Evolutionary conservation across 2,113 vertebrate genomes (phyloP).

Genomic region (Crotalus tigris): DNA sequence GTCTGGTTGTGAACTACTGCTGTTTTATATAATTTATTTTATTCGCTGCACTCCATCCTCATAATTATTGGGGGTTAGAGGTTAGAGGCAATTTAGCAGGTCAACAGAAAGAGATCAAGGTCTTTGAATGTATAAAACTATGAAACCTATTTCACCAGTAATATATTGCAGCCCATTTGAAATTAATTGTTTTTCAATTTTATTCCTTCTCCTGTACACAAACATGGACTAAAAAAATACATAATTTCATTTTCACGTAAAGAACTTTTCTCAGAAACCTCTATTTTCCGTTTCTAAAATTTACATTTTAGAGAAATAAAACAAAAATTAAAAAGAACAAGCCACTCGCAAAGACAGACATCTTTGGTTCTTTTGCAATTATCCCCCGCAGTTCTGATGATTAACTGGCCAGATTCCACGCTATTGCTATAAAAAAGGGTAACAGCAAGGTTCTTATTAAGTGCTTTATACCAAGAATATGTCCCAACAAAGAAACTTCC

Average conservation of each 20-base stretch:
- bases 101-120: not conserved
- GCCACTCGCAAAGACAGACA: constrained; percentile 45
- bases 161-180: not conserved
- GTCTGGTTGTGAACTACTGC: not conserved
- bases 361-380: constrained; percentile 46
- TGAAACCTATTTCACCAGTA: not conserved
- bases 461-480: constrained; percentile 1
- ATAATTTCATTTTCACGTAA: constrained; percentile 19
- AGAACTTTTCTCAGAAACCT: not conserved
- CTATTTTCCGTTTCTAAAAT: constrained; percentile 41
- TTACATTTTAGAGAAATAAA: constrained; percentile 41
- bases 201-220: not conserved
- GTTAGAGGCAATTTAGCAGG: not conserved
- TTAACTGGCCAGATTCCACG: constrained; percentile 22
- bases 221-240: not conserved
- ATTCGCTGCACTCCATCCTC: not conserved
- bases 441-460: not conserved
- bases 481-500: constrained; percentile 4
- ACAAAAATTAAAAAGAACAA: constrained; percentile 43
- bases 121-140: not conserved
- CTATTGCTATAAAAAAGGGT: constrained; percentile 40
- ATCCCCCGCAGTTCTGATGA: constrained; percentile 41
- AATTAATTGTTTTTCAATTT: not conserved
- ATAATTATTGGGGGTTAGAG: no score
- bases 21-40: not conserved